phyloP scores from a whole-genome alignment of 2,888 invertebrate genomes.

The Yponomeuta sedellus region DNA sequence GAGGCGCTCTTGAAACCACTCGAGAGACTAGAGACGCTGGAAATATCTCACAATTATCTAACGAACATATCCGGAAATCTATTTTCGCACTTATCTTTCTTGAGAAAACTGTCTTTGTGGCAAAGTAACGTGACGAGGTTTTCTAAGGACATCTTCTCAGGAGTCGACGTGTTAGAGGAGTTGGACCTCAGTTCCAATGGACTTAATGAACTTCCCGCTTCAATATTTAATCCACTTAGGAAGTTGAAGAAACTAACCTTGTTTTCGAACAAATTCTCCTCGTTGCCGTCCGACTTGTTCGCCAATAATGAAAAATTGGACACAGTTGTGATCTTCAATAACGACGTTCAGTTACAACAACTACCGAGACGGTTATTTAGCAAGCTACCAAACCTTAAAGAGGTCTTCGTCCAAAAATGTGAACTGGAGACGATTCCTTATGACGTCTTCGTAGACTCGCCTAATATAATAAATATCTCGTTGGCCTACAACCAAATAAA shows the following conservation, averaged over 20 bases:
- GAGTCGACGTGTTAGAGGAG: slow-evolving; percentile 77
- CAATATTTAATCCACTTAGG: slow-evolving; percentile 77
- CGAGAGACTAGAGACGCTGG: slow-evolving; percentile 76
- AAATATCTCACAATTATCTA: slow-evolving; percentile 81
- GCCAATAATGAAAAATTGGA: slow-evolving; percentile 70
- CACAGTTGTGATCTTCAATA: slow-evolving; percentile 74
- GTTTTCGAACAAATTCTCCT: slow-evolving; percentile 79
- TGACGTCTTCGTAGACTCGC: slow-evolving; percentile 78
- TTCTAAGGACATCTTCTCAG: slow-evolving; percentile 78
- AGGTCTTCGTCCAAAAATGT: slow-evolving; percentile 75
- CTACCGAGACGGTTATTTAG: slow-evolving; percentile 78
- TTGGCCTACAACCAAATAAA: slow-evolving; percentile 76
- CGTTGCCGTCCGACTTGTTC: slow-evolving; percentile 79
- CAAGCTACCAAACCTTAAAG: slow-evolving; percentile 73
- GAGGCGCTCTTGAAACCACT: slow-evolving; percentile 74
- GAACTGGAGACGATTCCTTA: slow-evolving; percentile 76
- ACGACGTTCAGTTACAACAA: slow-evolving; percentile 73
- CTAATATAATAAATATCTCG: slow-evolving; percentile 75
- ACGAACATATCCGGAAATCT: slow-evolving; percentile 76
- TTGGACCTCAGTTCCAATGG: slow-evolving; percentile 83
- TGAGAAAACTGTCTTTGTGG: slow-evolving; percentile 81
- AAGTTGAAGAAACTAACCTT: slow-evolving; percentile 80
- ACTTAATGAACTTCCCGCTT: slow-evolving; percentile 76
- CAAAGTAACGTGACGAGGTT: slow-evolving; percentile 81
- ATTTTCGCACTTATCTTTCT: slow-evolving; percentile 77